Percentiles rank a stretch among this genome's conserved stretches.
Conservation (phyloP, 1,140 invertebrate genomes). For the Macrotrachela quadricornifera region DNA sequence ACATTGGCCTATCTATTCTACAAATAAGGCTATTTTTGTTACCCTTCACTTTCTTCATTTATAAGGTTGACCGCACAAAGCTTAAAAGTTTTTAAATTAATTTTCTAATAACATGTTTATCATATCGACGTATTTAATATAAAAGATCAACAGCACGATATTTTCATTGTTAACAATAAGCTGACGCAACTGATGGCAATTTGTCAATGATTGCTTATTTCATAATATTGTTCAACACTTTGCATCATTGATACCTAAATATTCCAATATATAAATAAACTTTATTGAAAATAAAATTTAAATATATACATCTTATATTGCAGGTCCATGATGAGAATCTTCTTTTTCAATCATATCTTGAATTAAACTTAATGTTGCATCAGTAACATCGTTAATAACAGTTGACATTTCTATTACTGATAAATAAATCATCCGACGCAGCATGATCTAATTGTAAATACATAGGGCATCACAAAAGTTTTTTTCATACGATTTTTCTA, state of each 20-base stretch:
- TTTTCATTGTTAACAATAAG: constrained; percentile 69
- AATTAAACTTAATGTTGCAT: constrained; percentile 74
- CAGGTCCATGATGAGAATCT: constrained; percentile 76
- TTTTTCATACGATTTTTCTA: too few relatives aligned
- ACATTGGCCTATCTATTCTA: constrained; percentile 41
- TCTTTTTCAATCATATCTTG: constrained; percentile 99
- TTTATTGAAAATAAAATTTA: too few relatives aligned
- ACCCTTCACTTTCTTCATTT: constrained; percentile 55
- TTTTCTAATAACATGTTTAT: constrained; percentile 83
- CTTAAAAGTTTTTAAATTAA: constrained; percentile 68
- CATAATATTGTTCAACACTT: constrained; percentile 94
- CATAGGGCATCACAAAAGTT: too few relatives aligned
- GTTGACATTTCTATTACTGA: constrained; percentile 87
- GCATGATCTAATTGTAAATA: constrained; percentile 34
- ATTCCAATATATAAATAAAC: too few relatives aligned
- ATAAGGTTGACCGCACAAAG: constrained; percentile 62
- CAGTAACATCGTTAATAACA: constrained; percentile 93
- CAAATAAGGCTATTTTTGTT: too few relatives aligned
- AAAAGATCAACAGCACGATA: constrained; percentile 75
- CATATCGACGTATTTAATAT: constrained; percentile 73
- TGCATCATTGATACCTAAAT: constrained; percentile 64
- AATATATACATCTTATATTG: constrained; percentile 53
- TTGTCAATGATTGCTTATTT: constrained; percentile 99
- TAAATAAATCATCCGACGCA: constrained; percentile 79
- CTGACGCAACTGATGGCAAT: constrained; percentile 66